Percentiles rank a stretch among this genome's conserved stretches.
These are phyloP conservation scores for Graphium colonna DNA, from an alignment of 2,888 invertebrate species.

Conservation along the genomic window DNA sequence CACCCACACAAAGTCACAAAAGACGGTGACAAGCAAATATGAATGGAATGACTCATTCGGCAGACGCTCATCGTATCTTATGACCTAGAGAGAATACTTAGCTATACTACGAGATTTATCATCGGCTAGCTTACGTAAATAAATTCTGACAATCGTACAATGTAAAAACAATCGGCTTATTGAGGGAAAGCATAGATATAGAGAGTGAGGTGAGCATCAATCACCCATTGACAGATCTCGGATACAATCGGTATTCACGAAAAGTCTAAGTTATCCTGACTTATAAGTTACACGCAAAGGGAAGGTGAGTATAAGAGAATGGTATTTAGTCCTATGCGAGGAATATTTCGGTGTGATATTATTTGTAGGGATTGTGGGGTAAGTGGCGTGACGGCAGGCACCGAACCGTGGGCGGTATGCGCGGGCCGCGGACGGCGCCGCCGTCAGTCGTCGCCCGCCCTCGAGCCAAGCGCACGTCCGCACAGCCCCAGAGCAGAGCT, in stretches of 20 bases:
- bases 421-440: constrained; percentile 51
- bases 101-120: constrained; percentile 20
- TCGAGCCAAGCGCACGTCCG: constrained; percentile 38
- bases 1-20: constrained; percentile 21
- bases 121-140: constrained; percentile 20
- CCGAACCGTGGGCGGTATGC: constrained; percentile 58
- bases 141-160: not conserved
- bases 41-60: constrained; percentile 23
- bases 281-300: too few relatives aligned
- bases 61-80: constrained; percentile 21
- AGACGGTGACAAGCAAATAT: constrained; percentile 24
- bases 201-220: constrained; percentile 1
- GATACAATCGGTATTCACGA: not conserved
- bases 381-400: constrained; percentile 60
- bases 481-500: constrained; percentile 29
- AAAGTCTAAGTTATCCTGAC: too few relatives aligned
- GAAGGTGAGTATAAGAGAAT: not conserved
- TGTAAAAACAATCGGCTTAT: constrained; percentile 8
- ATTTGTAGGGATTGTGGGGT: constrained; percentile 65
- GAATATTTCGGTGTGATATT: constrained; percentile 50
- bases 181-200: not conserved
- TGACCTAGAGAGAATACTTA: constrained; percentile 17
- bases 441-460: constrained; percentile 66
- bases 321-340: constrained; percentile 27
- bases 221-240: not conserved